Evolutionary conservation across 2,113 vertebrate genomes (phyloP).

Genomic region (Pampusana beccarii): DNA sequence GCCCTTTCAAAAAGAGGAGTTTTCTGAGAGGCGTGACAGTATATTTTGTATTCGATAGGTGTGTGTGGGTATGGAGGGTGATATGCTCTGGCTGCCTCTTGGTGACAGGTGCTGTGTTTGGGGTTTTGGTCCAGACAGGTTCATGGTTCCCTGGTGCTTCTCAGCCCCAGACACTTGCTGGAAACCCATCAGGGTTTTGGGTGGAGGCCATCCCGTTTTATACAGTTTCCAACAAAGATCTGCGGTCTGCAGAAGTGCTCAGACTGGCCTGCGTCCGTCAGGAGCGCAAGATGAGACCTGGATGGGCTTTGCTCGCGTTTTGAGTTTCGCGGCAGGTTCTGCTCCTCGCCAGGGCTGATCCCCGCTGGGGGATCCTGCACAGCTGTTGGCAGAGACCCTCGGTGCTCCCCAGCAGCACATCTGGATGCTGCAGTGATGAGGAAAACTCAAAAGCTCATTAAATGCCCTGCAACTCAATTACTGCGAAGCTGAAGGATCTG

Average conservation of each 20-base stretch:
- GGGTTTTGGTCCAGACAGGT: not conserved
- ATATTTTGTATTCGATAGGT: rapidly evolving
- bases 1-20: not conserved
- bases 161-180: rapidly evolving
- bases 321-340: not conserved
- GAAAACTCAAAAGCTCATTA: not conserved
- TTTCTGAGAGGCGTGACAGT: rapidly evolving
- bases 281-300: not conserved
- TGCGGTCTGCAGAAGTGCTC: rapidly evolving
- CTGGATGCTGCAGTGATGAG: not conserved
- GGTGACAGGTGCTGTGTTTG: not conserved
- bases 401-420: not conserved
- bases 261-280: rapidly evolving
- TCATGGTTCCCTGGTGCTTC: rapidly evolving
- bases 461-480: not conserved
- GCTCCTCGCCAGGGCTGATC: not conserved
- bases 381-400: not conserved
- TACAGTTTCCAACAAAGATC: not conserved
- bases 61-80: rapidly evolving
- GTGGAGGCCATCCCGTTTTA: rapidly evolving
- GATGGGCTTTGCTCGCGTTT: not conserved
- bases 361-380: rapidly evolving
- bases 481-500: not conserved
- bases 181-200: not conserved
- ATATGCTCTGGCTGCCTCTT: rapidly evolving